Base-by-base conservation (phyloP, 2,888 invertebrate species). In the Agonopterix arenella region DNA sequence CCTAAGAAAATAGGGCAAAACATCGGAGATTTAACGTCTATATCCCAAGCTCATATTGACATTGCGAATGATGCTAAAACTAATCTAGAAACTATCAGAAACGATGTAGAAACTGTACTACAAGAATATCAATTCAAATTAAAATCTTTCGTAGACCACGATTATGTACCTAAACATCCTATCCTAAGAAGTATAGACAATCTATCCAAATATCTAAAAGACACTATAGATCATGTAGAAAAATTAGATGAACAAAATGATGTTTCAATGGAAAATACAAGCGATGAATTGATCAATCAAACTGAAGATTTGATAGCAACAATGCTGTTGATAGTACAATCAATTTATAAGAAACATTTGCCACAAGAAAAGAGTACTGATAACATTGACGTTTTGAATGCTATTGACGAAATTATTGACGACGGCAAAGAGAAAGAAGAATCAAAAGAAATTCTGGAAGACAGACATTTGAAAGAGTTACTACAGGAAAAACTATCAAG, bases 381-480 rank as follows among this genome's bases (percentile, higher is more conserved):
- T 43, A 76, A 66, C 46, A 57, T 66, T 8, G 83, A 88, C 50
- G 72, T 86, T 5, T 59, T 83, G 5, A 70, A 73, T 44, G 81
- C 82, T 18, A 81, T 83, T 37, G 79, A 82, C 49, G 80, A 81
- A 61, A 73, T 83, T 7, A 79, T 83, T 53, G 76, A 82, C 9
- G 76, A 72, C 41, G 70, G 71, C 11, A 72, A 70, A 2, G 72
- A 79, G 36, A 75, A 75, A 16, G 81, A 85, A 44, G 81, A 83
- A 53, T 78, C 90, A 1, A 90, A 90, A 42, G 90, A 91, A 46
- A 80, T 90, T 42, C 65, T 91, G 9, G 84, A 90, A 70, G 91
- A 93, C 13, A 90, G 92, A 63, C 93, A 94, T 78, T 84, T 96
- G 45, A 94, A 92, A 61, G 89, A 90, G 50, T 89, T 90, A 60